These are phyloP conservation scores for Vanessa tameamea DNA, from an alignment of 1,140 invertebrate species.

Conservation along the genomic window DNA sequence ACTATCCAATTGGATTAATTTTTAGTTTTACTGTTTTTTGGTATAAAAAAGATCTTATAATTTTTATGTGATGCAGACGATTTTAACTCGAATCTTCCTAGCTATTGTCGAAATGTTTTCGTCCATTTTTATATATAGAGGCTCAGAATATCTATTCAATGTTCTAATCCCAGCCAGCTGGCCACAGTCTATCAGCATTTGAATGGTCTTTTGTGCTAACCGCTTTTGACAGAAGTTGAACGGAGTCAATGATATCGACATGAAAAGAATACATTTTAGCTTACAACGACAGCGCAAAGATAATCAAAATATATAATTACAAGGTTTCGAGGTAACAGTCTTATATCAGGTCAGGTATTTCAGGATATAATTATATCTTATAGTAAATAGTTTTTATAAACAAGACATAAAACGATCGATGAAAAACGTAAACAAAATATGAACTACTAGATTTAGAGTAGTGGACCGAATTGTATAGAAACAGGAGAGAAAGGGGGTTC, in stretches of 20 bases:
- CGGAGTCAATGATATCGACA: neutral
- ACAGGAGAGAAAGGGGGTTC: slow-evolving; percentile 6
- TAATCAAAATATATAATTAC: neutral
- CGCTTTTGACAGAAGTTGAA: neutral
- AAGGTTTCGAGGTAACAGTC: too few relatives aligned
- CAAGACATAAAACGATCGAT: too few relatives aligned
- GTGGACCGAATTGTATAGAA: neutral
- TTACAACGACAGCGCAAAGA: slow-evolving; percentile 1
- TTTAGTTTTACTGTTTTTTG: too few relatives aligned
- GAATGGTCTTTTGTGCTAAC: slow-evolving; percentile 7
- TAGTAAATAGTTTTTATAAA: too few relatives aligned
- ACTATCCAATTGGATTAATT: neutral
- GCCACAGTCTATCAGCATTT: slow-evolving; percentile 9
- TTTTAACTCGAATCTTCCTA: neutral
- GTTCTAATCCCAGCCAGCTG: slow-evolving; percentile 3
- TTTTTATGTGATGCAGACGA: neutral
- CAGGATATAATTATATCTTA: too few relatives aligned
- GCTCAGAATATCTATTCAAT: slow-evolving; percentile 6
- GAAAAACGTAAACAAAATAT: neutral
- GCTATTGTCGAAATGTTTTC: neutral
- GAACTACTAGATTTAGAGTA: neutral
- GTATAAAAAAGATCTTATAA: neutral
- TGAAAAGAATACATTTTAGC: neutral
- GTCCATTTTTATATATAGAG: neutral
- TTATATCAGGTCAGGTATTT: too few relatives aligned